These are phyloP conservation scores for Forbesichthys papilliferus DNA, from an alignment of 2,113 vertebrate genomes.

Conservation along the genomic window DNA sequence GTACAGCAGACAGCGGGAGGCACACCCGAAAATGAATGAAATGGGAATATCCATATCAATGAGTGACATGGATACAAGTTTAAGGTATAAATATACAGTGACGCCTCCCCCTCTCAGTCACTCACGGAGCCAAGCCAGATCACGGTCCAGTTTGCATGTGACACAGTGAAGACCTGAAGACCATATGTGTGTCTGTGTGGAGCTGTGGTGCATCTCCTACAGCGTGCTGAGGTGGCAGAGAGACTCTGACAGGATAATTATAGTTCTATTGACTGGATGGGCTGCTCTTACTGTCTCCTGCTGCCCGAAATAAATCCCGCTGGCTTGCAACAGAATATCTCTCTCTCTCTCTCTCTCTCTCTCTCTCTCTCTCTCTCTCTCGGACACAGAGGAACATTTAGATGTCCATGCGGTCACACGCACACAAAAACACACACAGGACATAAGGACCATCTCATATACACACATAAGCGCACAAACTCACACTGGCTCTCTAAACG, in stretches of 20 bases:
- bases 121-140: background rate
- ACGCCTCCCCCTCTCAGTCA: background rate
- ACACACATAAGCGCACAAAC: too few relatives aligned
- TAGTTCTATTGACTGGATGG: conserved; percentile 55
- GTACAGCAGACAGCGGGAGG: background rate
- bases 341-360: background rate
- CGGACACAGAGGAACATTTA: background rate
- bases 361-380: background rate
- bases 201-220: conserved; percentile 55
- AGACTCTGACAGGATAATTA: conserved; percentile 68
- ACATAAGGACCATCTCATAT: too few relatives aligned
- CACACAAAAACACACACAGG: background rate
- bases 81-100: background rate
- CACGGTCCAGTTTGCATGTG: background rate
- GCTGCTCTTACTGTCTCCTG: conserved; percentile 49
- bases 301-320: conserved; percentile 59
- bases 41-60: background rate
- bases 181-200: conserved; percentile 36
- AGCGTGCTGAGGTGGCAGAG: conserved; percentile 45
- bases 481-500: too few relatives aligned
- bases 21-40: background rate
- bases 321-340: conserved; percentile 26
- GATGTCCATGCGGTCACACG: background rate
- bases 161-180: background rate
- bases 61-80: background rate